Base-by-base conservation (phyloP, 2,113 vertebrate genomes). In the Balaeniceps rex region DNA sequence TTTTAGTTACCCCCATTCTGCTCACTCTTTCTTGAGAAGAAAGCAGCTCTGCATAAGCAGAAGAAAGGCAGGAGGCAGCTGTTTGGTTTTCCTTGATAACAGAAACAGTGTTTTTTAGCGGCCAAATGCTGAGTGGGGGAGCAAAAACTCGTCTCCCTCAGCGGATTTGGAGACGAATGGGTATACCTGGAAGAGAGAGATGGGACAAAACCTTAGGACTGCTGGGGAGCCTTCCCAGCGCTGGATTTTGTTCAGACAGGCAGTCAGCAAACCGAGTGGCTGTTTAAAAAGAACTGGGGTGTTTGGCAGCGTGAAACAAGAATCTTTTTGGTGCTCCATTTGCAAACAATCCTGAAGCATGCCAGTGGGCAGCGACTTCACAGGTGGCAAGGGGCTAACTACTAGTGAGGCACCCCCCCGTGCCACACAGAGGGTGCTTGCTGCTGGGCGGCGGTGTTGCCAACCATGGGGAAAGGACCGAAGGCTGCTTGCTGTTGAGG, bases 381-480 rank as follows among this genome's bases (percentile, higher is more conserved):
- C 55, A 88, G 52, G 83, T 91, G 65, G 55, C 77, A 31, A 55
- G 38, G 64, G 80, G n/a, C 38, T 82, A 23, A 28, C 22, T 38
- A 16, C 69, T 28, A 57, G 19, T 0, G 14, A 52, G 25, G 44
- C 70, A 46, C 6, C 57, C 24, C 17, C 24, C 47, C 0, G 0
- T 78, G 52, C 64, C 36, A 44, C 65, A 11, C 11, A 23, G 86
- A 55, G 36, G 26, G 44, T n/a, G 31, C 26, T 36, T 28, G 66
- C 78, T 80, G 52, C n/a, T 38, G 68, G n/a, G 44, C 11, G 0
- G 44, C 66, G 10, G 44, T 2, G 26, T 69, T 77, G 82, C 79
- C 87, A 89, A 24, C 87, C 49, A 4, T 0, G 0, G 51, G 49
- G 24, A 65, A 36, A 40, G 26, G 34, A 42, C 76, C 0, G 5